A percentile compares a stretch with the other conserved stretches of the same genome.
Evolutionary conservation across 2,113 vertebrate genomes (phyloP).

Genomic region (Psammodynastes pulverulentus): DNA sequence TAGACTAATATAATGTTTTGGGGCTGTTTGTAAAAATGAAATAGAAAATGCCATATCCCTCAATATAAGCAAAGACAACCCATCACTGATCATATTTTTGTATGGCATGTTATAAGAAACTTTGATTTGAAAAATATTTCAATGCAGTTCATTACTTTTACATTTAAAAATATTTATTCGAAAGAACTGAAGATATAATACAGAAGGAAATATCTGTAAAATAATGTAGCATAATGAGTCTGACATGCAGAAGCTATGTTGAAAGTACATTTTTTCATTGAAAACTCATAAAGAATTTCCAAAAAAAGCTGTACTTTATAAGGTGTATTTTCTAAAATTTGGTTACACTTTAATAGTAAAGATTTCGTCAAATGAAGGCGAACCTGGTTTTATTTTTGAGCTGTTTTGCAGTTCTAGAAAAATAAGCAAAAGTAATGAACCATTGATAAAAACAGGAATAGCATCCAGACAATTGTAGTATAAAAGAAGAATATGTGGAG

Average conservation of each 20-base stretch:
- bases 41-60: background rate
- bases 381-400: background rate
- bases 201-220: background rate
- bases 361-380: background rate
- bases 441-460: background rate
- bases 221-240: background rate
- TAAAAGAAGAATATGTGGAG: background rate
- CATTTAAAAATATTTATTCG: background rate
- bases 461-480: background rate
- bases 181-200: background rate
- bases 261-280: background rate
- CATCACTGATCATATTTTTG: background rate
- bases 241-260: background rate
- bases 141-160: background rate
- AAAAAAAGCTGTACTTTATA: background rate
- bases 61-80: background rate
- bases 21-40: background rate
- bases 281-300: background rate
- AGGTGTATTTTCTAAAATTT: background rate
- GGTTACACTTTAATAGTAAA: background rate
- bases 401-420: constrained; percentile 10
- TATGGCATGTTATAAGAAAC: background rate
- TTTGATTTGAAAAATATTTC: background rate
- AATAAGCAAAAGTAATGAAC: constrained; percentile 13
- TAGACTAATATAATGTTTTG: background rate